Evolutionary conservation across 1,140 invertebrate species (phyloP).

Genomic region (Batillaria attramentaria): DNA sequence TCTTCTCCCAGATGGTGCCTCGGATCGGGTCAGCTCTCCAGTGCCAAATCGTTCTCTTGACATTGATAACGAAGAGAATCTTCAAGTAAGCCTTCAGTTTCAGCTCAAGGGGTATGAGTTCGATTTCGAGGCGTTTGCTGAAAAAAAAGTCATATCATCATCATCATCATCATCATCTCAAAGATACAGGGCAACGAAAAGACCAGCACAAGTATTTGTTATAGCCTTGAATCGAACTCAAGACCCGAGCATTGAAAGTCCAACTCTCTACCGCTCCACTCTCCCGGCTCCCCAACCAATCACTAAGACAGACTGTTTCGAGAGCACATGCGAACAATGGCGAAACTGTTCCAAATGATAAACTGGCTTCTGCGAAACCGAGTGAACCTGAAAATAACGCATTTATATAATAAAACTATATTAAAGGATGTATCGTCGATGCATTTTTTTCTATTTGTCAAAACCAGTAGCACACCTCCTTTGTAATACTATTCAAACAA

Average conservation of each 20-base stretch:
- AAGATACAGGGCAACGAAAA: not conserved
- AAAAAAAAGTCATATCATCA: no score
- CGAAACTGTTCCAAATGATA: no score
- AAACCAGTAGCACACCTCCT: not conserved
- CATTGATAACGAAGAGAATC: constrained; percentile 34
- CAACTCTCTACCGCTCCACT: no score
- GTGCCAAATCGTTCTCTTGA: constrained; percentile 42
- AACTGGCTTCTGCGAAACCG: no score
- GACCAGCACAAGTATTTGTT: not conserved
- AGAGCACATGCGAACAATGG: no score
- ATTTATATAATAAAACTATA: no score
- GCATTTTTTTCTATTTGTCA: no score
- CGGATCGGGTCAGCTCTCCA: constrained; percentile 34
- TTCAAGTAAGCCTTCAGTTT: constrained; percentile 39
- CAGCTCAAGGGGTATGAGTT: constrained; percentile 40
- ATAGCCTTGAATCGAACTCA: not conserved
- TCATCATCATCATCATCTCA: not conserved
- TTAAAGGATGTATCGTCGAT: no score
- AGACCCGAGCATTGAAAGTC: no score
- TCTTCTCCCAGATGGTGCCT: constrained; percentile 38
- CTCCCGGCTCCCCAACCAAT: no score
- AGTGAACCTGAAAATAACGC: no score
- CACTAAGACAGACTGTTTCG: no score
- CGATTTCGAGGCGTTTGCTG: constrained; percentile 40
- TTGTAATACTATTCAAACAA: not conserved